These are phyloP conservation scores for Ormyrus rosae DNA, from an alignment of 2,888 invertebrate species.

Conservation along the genomic window DNA sequence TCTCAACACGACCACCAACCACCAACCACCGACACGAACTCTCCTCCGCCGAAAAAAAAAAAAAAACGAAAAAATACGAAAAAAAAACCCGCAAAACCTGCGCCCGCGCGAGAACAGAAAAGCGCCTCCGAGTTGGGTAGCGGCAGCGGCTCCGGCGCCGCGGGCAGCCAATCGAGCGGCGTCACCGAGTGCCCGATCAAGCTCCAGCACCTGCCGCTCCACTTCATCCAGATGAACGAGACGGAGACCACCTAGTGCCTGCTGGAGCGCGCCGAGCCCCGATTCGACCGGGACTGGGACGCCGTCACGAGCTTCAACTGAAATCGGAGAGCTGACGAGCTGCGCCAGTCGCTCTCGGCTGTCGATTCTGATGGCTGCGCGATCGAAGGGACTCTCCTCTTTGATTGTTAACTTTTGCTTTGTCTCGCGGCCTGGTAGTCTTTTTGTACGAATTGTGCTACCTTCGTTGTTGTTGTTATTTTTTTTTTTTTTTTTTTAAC, in stretches of 20 bases:
- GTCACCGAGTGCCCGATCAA: conserved; percentile 69
- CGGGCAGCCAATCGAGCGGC: conserved; percentile 53
- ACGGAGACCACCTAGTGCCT: conserved; percentile 64
- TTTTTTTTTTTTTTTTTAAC: background rate
- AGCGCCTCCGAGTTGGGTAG: background rate
- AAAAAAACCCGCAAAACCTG: conserved; percentile 15
- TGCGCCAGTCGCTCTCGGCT: background rate
- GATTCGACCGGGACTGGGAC: no score
- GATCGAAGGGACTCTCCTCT: conserved; percentile 26
- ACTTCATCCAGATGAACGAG: conserved; percentile 71
- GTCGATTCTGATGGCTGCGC: conserved; percentile 26
- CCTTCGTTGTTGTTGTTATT: background rate
- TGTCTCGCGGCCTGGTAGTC: no score
- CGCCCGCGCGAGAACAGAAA: conserved; percentile 40
- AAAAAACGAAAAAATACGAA: background rate
- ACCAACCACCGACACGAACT: conserved; percentile 24
- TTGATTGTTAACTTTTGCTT: no score
- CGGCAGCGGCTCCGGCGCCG: conserved; percentile 62
- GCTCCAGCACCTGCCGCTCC: conserved; percentile 69
- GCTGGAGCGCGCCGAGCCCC: background rate
- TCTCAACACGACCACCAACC: conserved; percentile 10
- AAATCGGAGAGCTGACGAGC: background rate
- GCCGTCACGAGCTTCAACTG: no score
- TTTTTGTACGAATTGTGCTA: no score
- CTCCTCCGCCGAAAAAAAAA: conserved; percentile 15